These are phyloP conservation scores for Dysidea cf. avara DNA, from an alignment of 37 sponge, comb jelly and placozoan species.

Conservation along the genomic window DNA sequence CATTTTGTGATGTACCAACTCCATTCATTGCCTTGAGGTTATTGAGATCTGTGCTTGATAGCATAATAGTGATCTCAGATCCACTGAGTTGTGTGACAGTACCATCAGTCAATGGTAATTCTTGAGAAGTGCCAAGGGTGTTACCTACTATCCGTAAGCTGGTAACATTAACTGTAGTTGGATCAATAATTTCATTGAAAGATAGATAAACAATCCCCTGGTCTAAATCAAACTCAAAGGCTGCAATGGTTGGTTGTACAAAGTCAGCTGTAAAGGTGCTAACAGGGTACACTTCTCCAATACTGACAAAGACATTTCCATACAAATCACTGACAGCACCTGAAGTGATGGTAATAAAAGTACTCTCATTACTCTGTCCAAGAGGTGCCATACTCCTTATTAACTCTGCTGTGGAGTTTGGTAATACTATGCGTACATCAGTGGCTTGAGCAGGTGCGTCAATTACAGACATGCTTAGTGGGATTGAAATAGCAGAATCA, in stretches of 20 bases:
- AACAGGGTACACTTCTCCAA: constrained; percentile 30
- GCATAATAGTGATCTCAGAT: constrained; percentile 19
- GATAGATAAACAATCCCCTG: constrained; percentile 55
- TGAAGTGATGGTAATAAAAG: constrained; percentile 43
- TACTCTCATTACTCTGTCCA: constrained; percentile 45
- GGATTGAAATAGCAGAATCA: constrained; percentile 11
- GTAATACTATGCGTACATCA: constrained; percentile 42
- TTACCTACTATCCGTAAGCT: constrained; percentile 35
- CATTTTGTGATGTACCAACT: constrained; percentile 42
- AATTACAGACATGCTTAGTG: constrained; percentile 13
- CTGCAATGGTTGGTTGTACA: constrained; percentile 49
- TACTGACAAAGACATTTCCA: constrained; percentile 30
- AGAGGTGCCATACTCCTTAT: constrained; percentile 59
- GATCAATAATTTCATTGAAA: constrained; percentile 70
- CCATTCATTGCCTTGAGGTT: constrained; percentile 44
- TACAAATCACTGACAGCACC: constrained; percentile 51
- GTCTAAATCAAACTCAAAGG: constrained; percentile 73
- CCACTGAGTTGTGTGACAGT: constrained; percentile 2
- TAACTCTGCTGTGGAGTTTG: constrained; percentile 5
- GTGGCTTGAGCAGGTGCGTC: constrained; percentile 7
- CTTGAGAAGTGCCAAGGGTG: constrained; percentile 9
- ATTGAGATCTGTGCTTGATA: constrained; percentile 60
- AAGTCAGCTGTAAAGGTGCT: constrained; percentile 68
- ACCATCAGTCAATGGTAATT: constrained; percentile 27
- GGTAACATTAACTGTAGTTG: constrained; percentile 43